Conservation (phyloP, 2,888 invertebrate genomes). For the Aproaerema taeniolella region DNA sequence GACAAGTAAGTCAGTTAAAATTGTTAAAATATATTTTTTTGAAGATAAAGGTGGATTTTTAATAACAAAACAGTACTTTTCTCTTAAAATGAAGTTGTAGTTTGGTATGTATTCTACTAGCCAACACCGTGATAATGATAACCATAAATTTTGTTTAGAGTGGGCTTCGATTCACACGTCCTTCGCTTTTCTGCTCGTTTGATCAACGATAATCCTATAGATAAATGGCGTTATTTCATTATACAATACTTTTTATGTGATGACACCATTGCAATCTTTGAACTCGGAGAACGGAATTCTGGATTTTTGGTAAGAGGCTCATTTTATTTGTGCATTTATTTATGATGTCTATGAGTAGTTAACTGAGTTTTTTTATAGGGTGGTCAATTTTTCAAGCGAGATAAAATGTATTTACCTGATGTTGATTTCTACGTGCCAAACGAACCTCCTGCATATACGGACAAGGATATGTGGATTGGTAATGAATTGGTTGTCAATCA, state of each 20-base stretch:
- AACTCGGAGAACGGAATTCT: constrained; percentile 84
- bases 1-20: constrained; percentile 77
- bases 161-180: constrained; percentile 85
- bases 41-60: no score
- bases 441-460: constrained; percentile 85
- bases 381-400: constrained; percentile 82
- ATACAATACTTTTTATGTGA: constrained; percentile 89
- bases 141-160: no score
- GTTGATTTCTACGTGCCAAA: constrained; percentile 83
- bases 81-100: no score
- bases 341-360: neutral
- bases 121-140: no score
- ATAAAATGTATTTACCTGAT: constrained; percentile 83
- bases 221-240: constrained; percentile 84
- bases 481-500: constrained; percentile 86
- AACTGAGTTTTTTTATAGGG: constrained; percentile 49
- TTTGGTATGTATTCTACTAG: no score
- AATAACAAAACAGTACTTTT: no score
- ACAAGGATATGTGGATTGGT: constrained; percentile 91
- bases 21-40: no score
- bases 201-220: constrained; percentile 82
- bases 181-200: constrained; percentile 88
- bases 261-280: constrained; percentile 90
- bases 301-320: constrained; percentile 69
- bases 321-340: neutral